These are phyloP conservation scores for Cottus gobio DNA, from an alignment of 2,113 vertebrate species.

Conservation along the genomic window DNA sequence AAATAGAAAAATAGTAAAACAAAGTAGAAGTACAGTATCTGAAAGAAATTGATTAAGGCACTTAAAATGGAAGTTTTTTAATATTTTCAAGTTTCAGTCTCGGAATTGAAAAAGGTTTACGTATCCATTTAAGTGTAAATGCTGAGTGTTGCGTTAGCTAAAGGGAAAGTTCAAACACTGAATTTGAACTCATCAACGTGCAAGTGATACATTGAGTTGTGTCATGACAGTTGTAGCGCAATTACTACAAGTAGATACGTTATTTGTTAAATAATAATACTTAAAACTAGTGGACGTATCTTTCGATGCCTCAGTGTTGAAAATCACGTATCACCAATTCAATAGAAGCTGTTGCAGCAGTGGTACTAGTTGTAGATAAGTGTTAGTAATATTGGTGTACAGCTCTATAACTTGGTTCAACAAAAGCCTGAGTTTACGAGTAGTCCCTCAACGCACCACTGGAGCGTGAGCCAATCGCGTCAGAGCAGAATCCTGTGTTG, in stretches of 20 bases:
- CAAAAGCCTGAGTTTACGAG: neutral
- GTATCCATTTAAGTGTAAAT: neutral
- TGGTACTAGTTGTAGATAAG: neutral
- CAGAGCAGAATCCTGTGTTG: conserved; percentile 34
- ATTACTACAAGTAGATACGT: neutral
- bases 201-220: neutral
- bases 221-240: neutral
- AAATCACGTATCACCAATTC: neutral
- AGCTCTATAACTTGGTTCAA: neutral
- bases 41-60: neutral
- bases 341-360: neutral
- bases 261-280: neutral
- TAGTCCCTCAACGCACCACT: neutral
- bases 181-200: neutral
- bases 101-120: neutral
- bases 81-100: neutral
- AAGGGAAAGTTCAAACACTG: neutral
- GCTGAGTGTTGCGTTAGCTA: neutral
- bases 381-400: neutral
- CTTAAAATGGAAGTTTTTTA: neutral
- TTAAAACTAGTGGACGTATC: neutral
- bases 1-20: neutral
- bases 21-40: neutral
- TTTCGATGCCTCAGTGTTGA: neutral
- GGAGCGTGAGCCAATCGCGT: conserved; percentile 49